Conservation (phyloP, 2,113 vertebrate species). For the Colossoma macropomum region DNA sequence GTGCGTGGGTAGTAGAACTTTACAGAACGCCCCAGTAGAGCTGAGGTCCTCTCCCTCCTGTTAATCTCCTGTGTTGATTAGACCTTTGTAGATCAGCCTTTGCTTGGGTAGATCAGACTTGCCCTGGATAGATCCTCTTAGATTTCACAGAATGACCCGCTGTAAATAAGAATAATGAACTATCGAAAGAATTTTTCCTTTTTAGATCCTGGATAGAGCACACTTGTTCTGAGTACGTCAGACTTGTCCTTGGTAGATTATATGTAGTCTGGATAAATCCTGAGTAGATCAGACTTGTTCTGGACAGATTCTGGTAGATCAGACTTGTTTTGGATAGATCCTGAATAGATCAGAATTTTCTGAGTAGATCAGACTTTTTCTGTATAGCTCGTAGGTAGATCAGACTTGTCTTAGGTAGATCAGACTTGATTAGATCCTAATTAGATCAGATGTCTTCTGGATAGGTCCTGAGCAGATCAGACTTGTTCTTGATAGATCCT, state of each 20-base stretch:
- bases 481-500: neutral
- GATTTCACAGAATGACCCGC: too few species aligned
- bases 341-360: neutral
- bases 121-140: neutral
- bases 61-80: neutral
- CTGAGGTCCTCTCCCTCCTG: neutral
- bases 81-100: neutral
- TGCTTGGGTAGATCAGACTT: neutral
- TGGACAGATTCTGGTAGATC: neutral
- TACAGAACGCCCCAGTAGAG: neutral
- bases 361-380: neutral
- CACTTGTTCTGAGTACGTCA: too few species aligned
- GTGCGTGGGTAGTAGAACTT: slow-evolving; percentile 32
- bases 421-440: neutral
- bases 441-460: too few species aligned
- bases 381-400: neutral
- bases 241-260: too few species aligned
- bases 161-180: too few species aligned
- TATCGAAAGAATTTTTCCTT: too few species aligned
- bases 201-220: too few species aligned
- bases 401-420: neutral
- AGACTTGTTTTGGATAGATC: neutral
- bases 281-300: too few species aligned
- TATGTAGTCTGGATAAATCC: too few species aligned
- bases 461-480: neutral